These are phyloP conservation scores for Galeopterus variegatus DNA, from an alignment of 2,113 vertebrate genomes.

Conservation along the genomic window DNA sequence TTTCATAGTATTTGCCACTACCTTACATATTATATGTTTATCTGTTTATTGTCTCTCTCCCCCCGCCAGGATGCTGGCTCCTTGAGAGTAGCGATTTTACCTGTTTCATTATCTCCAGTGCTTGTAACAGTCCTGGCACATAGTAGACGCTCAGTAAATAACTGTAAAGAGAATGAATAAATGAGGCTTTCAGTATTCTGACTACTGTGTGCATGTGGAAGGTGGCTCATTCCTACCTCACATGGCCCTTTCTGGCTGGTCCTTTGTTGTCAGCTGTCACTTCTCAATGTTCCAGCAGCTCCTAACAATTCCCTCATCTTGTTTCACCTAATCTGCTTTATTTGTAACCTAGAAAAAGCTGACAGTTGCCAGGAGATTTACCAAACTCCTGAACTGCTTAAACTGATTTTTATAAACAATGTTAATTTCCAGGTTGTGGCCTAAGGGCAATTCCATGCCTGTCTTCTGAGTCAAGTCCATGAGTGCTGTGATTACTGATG, in stretches of 20 bases:
- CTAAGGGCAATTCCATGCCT: not conserved
- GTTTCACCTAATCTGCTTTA: not conserved
- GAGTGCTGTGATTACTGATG: not conserved
- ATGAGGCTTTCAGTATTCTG: not conserved
- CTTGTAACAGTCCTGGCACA: not conserved
- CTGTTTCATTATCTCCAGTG: not conserved
- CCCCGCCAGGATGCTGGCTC: not conserved
- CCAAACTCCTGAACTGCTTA: not conserved
- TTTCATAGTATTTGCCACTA: not conserved
- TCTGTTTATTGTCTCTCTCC: not conserved
- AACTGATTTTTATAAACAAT: not conserved
- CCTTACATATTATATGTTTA: not conserved
- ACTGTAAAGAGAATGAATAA: not conserved
- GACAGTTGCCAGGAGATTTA: not conserved
- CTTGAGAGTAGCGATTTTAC: not conserved
- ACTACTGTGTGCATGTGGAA: not conserved
- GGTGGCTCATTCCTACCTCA: too few relatives aligned
- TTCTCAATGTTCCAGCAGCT: not conserved
- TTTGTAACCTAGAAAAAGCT: constrained; percentile 17
- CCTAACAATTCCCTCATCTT: not conserved
- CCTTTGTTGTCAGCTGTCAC: not conserved
- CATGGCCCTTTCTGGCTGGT: not conserved
- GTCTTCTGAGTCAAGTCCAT: not conserved
- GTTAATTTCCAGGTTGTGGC: constrained; percentile 32
- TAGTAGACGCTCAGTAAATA: not conserved